These are phyloP conservation scores for Sakesphorus luctuosus DNA, from an alignment of 2,113 vertebrate species.

Conservation along the genomic window DNA sequence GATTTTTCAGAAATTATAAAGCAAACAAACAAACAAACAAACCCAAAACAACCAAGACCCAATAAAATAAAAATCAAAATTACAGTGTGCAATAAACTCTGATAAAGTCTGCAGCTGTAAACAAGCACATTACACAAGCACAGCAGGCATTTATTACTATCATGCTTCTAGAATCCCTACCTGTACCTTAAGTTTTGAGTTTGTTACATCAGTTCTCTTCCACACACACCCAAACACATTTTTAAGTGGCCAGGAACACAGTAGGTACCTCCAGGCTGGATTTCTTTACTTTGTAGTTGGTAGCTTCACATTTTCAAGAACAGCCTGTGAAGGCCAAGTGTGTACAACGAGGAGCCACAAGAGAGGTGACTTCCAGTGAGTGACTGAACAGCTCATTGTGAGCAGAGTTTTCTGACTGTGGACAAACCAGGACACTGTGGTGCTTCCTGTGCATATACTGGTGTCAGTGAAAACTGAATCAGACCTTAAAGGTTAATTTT, in stretches of 20 bases:
- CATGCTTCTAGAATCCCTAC: background rate
- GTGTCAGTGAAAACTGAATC: background rate
- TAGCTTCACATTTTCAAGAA: background rate
- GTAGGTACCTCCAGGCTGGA: background rate
- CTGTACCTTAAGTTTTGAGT: background rate
- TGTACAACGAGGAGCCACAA: background rate
- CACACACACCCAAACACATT: background rate
- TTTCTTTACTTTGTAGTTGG: background rate
- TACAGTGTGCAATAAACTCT: background rate
- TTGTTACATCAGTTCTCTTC: background rate
- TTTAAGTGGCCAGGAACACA: background rate
- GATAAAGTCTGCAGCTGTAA: background rate
- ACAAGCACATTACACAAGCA: background rate
- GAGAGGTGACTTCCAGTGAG: background rate
- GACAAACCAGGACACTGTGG: background rate
- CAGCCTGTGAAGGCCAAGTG: background rate
- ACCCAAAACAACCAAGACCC: too few relatives aligned
- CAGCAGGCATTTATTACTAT: background rate
- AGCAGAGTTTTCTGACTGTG: background rate
- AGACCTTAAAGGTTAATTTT: background rate
- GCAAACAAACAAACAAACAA: too few relatives aligned
- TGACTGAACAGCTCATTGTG: background rate
- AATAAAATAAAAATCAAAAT: background rate
- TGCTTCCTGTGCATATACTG: background rate
- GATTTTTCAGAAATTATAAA: background rate